Evolutionary conservation across 2,113 vertebrate species (phyloP), one percentile per base, ranked within the genome.

Genomic region (Atractosteus spatula): DNA sequence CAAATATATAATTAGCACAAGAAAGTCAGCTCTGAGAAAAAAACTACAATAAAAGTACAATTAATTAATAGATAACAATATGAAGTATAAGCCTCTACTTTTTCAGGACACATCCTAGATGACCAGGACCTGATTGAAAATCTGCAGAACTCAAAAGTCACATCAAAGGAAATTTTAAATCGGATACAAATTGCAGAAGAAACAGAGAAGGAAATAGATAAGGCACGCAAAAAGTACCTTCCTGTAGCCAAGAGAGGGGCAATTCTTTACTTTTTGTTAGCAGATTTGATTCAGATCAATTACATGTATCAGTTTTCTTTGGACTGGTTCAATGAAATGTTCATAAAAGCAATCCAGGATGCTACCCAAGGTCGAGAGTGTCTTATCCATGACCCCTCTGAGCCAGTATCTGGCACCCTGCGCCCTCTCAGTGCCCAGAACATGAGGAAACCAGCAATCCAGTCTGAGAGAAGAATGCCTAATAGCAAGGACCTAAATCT

Each of bases 231-330:
- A 17, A 77, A 11, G 13, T 90, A 85, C 29, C 81, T 89, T 3
- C 86, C 90, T 7, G 68, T 88, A 1, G 88, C 88, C 0, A 81
- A 70, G 0, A 68, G 79, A 0, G 88, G 88, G 0, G 55, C 87
- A 3, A 63, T 88, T 41, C 82, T 90, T 12, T 90, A 88, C 72
- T 90, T 88, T 1, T 74, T 87, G 0, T 72, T 86, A 14, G 68
- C 81, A 4, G 67, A 73, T 8, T 83, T 90, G 0, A 1, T 70
- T 0, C 77, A 79, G 3, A 68, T 90, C 47, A 81, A 79, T 57
- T 73, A 73, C 44, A 84, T 88, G 82, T 91, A 90, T 77, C 88
- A 86, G 69, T 91, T 90, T 76, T 88, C 89, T 8, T 72, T 91
- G 8, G 75, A 84, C 12, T 90, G 88, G 89, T 89, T 91, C 68